Evolutionary conservation across 35 echinoderm and acorn worm species (phyloP).

Genomic region (Lytechinus variegatus): DNA sequence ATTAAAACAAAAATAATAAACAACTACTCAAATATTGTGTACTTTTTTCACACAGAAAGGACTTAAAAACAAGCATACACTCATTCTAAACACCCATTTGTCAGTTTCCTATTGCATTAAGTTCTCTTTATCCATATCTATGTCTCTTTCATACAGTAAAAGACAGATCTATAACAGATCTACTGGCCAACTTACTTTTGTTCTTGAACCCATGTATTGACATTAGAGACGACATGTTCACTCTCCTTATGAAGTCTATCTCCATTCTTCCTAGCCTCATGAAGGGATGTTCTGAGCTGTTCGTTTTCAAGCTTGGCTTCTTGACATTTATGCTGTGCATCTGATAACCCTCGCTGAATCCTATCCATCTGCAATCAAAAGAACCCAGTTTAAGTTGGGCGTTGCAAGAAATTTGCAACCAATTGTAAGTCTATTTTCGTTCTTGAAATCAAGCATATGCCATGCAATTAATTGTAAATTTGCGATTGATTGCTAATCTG

Average conservation of each 20-base stretch:
- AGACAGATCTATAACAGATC: no score
- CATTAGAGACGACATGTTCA: slow-evolving; percentile 94
- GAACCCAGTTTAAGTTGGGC: no score
- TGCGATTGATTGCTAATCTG: no score
- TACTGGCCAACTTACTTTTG: slow-evolving; percentile 73
- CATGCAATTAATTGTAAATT: no score
- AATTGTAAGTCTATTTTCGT: no score
- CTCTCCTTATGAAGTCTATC: slow-evolving; percentile 95
- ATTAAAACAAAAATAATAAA: no score
- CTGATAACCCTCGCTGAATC: slow-evolving; percentile 57
- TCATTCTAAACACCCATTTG: no score
- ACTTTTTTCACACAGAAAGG: no score
- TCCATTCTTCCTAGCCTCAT: slow-evolving; percentile 81
- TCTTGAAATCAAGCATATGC: no score
- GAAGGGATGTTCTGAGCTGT: slow-evolving; percentile 72
- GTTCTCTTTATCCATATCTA: not conserved
- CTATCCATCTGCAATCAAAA: slow-evolving; percentile 63
- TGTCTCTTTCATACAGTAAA: not conserved
- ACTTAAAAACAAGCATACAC: no score
- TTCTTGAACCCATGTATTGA: slow-evolving; percentile 98
- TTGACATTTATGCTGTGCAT: slow-evolving; percentile 65
- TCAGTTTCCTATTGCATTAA: not conserved
- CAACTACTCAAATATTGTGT: no score
- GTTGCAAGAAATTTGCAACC: no score
- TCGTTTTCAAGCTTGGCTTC: slow-evolving; percentile 78